Conservation (phyloP, 2,888 invertebrate genomes). For the Piscicola geometra region DNA sequence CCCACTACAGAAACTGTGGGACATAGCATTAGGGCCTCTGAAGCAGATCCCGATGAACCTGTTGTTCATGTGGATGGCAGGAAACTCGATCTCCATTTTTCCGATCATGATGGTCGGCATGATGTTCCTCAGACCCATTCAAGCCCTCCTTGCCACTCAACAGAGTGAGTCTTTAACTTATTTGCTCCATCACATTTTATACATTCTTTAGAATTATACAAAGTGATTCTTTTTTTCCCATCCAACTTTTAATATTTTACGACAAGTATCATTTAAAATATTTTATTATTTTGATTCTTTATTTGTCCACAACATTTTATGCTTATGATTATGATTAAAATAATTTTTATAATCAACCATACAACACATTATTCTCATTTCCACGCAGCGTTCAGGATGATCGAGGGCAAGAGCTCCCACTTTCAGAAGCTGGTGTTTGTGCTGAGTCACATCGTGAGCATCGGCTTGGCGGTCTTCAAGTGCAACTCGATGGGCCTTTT, state of each 20-base stretch:
- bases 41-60: constrained; percentile 95
- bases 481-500: constrained; percentile 95
- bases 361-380: no score
- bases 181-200: constrained; percentile 45
- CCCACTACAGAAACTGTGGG: constrained; percentile 74
- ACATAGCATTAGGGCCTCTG: constrained; percentile 84
- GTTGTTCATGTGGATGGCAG: constrained; percentile 99
- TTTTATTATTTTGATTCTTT: no score
- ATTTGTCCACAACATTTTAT: no score
- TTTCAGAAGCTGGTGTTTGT: constrained; percentile 89
- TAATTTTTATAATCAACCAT: no score
- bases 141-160: constrained; percentile 81
- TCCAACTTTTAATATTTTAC: no score
- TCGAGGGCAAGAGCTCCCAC: constrained; percentile 82
- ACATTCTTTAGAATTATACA: background rate
- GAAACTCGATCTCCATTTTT: constrained; percentile 96
- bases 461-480: constrained; percentile 86
- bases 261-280: no score
- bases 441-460: constrained; percentile 85
- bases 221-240: no score
- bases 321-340: no score
- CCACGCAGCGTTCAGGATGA: constrained; percentile 74
- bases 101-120: constrained; percentile 99
- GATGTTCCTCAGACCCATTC: constrained; percentile 91
- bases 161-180: no score